A percentile compares a stretch with the other conserved stretches of the same genome.
Evolutionary conservation across 2,888 invertebrate genomes (phyloP).

Genomic region (Didymodactylos carnosus): DNA sequence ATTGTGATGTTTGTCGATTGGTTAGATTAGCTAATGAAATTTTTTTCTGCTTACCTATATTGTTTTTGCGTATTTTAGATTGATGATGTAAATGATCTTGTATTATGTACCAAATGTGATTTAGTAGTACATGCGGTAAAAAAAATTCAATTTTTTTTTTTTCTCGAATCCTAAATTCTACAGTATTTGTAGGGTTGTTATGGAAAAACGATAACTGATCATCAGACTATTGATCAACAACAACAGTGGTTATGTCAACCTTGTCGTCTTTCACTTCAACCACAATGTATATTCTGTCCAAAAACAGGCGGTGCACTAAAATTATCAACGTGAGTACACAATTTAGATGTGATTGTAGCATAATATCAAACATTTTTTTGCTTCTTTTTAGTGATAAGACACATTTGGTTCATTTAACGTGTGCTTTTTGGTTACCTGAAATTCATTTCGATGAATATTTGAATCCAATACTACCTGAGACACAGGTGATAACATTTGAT

Average conservation of each 20-base stretch:
- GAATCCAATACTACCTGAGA: neutral
- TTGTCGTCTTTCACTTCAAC: neutral
- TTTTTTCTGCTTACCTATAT: too few relatives aligned
- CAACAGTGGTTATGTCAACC: neutral
- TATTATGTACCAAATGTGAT: neutral
- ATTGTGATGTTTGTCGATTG: neutral
- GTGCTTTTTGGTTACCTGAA: neutral
- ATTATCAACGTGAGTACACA: neutral
- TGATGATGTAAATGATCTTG: neutral
- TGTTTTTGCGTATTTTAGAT: neutral
- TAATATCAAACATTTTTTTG: neutral
- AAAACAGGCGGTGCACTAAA: neutral
- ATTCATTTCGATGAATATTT: neutral
- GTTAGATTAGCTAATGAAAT: too few relatives aligned
- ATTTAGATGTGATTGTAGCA: neutral
- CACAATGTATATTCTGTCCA: neutral
- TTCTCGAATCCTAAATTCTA: too few relatives aligned
- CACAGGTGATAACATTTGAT: too few relatives aligned
- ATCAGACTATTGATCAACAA: neutral
- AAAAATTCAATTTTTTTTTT: neutral
- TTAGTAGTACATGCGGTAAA: neutral
- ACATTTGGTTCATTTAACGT: neutral
- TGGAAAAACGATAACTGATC: too few relatives aligned
- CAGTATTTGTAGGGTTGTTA: neutral
- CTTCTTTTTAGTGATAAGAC: neutral